Evolutionary conservation across 2,797 vertebrate genomes (phyloP).

Genomic region (Lithobates sylvaticus): DNA sequence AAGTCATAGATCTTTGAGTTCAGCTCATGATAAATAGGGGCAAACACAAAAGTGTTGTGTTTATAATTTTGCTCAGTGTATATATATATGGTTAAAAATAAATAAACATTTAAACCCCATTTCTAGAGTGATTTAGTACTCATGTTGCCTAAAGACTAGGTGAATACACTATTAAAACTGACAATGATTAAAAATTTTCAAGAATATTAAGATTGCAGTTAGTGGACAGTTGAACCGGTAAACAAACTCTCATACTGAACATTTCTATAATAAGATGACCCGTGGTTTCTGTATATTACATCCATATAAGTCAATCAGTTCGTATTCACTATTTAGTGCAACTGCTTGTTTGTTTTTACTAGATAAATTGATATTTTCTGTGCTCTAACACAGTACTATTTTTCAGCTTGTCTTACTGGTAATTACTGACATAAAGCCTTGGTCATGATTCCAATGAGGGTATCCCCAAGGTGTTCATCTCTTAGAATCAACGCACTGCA

Average conservation of each 20-base stretch:
- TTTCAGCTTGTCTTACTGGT: conserved; percentile 15
- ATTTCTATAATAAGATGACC: conserved; percentile 11
- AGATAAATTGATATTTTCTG: conserved; percentile 51
- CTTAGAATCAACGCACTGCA: conserved; percentile 4
- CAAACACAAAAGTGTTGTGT: no score
- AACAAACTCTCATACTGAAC: conserved; percentile 8
- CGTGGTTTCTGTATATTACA: conserved; percentile 2
- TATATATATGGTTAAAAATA: no score
- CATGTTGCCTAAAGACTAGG: not conserved
- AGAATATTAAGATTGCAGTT: no score
- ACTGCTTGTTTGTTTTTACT: conserved; percentile 29
- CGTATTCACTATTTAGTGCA: conserved; percentile 4
- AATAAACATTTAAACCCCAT: no score
- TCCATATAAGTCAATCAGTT: conserved; percentile 35
- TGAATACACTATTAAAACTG: not conserved
- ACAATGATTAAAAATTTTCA: not conserved
- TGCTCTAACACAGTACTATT: conserved; percentile 29
- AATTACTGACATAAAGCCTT: conserved; percentile 52
- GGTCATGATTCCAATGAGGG: conserved; percentile 44
- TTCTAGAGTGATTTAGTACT: no score
- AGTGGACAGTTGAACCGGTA: not conserved
- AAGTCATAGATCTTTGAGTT: no score
- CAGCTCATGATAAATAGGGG: no score
- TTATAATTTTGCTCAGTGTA: no score
- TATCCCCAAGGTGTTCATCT: conserved; percentile 38